Evolutionary conservation across 2,113 vertebrate species (phyloP).

Genomic region (Prionailurus viverrinus): DNA sequence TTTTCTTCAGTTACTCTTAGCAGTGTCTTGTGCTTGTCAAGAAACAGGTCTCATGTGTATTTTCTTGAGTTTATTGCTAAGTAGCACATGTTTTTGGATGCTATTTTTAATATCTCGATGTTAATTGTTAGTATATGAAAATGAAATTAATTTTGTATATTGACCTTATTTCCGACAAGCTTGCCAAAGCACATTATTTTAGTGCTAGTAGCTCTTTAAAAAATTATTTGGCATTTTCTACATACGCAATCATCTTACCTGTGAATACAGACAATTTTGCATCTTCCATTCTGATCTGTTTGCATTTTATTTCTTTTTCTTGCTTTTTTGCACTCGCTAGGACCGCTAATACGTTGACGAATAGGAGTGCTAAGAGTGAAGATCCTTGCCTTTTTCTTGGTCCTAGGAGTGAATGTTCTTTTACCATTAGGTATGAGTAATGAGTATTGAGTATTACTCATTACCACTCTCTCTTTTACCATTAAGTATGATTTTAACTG

Average conservation of each 20-base stretch:
- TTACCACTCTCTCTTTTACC: not conserved
- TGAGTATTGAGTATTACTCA: too few species aligned
- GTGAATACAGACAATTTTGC: not conserved
- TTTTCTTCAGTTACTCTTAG: slow-evolving; percentile 4
- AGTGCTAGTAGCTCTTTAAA: not conserved
- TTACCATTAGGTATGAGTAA: not conserved
- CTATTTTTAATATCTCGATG: slow-evolving; percentile 11
- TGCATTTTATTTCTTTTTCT: not conserved
- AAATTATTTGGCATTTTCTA: slow-evolving; percentile 16
- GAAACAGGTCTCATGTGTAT: not conserved
- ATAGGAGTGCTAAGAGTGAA: not conserved
- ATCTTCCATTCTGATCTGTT: not conserved
- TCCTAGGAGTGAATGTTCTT: not conserved
- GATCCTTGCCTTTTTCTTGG: not conserved
- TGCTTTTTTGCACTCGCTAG: not conserved
- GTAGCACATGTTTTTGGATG: not conserved
- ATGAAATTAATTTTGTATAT: slow-evolving; percentile 44
- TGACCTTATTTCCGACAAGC: not conserved
- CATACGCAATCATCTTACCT: not conserved
- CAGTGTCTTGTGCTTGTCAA: not conserved
- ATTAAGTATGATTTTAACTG: not conserved
- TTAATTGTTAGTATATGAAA: slow-evolving; percentile 8
- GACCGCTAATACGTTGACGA: not conserved
- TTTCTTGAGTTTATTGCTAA: slow-evolving; percentile 4
- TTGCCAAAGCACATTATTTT: not conserved